Conservation (phyloP, 2,888 invertebrate genomes). For the Xestia sexstrigata region DNA sequence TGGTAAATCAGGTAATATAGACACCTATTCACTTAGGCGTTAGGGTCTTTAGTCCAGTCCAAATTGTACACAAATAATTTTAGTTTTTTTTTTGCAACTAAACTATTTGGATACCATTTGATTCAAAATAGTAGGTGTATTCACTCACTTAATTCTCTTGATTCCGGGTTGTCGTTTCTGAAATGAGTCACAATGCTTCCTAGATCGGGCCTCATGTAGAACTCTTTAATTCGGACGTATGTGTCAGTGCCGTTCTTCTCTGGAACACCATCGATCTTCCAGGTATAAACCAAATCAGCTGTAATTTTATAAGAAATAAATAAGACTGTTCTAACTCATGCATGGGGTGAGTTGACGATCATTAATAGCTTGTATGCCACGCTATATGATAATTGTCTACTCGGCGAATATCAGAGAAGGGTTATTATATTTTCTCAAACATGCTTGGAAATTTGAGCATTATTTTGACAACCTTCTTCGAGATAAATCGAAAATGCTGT, state of each 20-base stretch:
- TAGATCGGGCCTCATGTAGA: constrained; percentile 92
- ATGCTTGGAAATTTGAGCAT: too few species aligned
- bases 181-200: constrained; percentile 91
- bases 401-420: neutral
- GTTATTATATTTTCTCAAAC: too few species aligned
- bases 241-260: constrained; percentile 89
- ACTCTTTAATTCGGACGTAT: constrained; percentile 90
- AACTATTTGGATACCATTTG: neutral
- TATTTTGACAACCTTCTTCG: too few species aligned
- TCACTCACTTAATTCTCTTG: constrained; percentile 90
- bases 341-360: neutral
- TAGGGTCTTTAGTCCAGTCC: neutral
- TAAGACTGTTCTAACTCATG: neutral
- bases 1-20: neutral
- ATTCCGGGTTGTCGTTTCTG: constrained; percentile 91
- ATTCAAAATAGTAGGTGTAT: neutral
- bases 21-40: neutral
- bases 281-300: constrained; percentile 91
- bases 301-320: constrained; percentile 35
- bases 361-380: neutral
- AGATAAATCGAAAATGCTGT: too few species aligned
- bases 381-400: neutral
- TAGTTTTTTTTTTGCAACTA: neutral
- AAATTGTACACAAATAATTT: neutral
- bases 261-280: constrained; percentile 90